Evolutionary conservation across 2,797 vertebrate species (phyloP), one percentile per base, ranked within the genome.

Genomic region (Caiman crocodilus): DNA sequence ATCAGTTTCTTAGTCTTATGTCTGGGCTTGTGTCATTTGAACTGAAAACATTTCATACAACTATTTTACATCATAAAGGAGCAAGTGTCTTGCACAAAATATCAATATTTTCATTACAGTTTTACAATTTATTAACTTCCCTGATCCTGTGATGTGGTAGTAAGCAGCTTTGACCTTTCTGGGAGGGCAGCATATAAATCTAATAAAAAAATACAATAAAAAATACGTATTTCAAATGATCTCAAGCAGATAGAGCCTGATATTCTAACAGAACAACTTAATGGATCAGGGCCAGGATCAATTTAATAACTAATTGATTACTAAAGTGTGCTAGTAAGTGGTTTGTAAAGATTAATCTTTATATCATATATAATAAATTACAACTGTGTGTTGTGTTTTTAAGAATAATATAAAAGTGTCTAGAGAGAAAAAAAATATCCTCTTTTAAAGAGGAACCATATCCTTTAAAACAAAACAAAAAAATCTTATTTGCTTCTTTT

Each of bases 271-370:
- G 42, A 50, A 50, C 11, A 35, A 42, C 21, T 42, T 71, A 14
- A 32, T 14, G 6, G 20, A 42, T 71, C 32, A 42, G 32, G 30
- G 30, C 65, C 65, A 35, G 30, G 32, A 12, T 35, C 30, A 20
- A 17, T 32, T 35, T 21, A 35, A 18, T 69, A 69, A 69, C 11
- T 69, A 30, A 32, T 71, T 71, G 32, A 71, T 71, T 42, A 25
- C 67, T 42, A 42, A 42, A 42, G 25, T 42, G 9, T 14, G 21
- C 21, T 23, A 71, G 25, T 42, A 71, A 69, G 14, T 14, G n/a
- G 58, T 16, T 6, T 32, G 30, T 30, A 76, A 74, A 17, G 30
- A 61, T 32, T 79, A 75, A 65, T 2, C 0, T 0, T 15, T 67
- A n/a, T 4, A 5, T 26, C 23, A 25, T 42, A 23, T 82, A 35